A percentile compares a stretch with the other conserved stretches of the same genome.
Conservation (phyloP, 2,888 invertebrate species). For the Spilosoma lubricipeda region DNA sequence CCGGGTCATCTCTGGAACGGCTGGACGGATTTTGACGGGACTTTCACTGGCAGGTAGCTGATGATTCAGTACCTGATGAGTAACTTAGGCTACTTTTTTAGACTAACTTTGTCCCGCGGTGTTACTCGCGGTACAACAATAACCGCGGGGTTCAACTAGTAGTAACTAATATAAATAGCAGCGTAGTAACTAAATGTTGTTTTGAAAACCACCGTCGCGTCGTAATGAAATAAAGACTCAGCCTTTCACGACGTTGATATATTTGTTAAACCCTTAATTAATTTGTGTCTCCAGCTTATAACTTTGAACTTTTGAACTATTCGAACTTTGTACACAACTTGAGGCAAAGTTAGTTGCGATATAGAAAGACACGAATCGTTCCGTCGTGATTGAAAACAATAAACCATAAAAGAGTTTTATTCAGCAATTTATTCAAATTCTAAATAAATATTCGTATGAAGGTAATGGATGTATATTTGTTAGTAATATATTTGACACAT, state of each 20-base stretch:
- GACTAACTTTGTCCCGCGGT: too few species aligned
- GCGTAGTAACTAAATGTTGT: background rate
- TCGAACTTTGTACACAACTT: background rate
- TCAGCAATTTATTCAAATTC: background rate
- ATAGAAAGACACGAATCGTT: background rate
- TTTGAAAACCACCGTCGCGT: background rate
- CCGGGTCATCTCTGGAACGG: too few species aligned
- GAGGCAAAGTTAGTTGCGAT: background rate
- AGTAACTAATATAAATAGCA: background rate
- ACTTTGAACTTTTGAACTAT: background rate
- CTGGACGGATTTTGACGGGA: too few species aligned
- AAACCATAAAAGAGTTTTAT: background rate
- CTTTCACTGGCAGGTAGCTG: too few species aligned
- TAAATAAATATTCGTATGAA: background rate
- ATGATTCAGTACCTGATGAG: too few species aligned
- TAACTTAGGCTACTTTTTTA: too few species aligned
- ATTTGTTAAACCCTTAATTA: background rate
- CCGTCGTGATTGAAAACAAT: background rate
- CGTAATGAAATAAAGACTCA: background rate
- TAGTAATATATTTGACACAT: constrained; percentile 4
- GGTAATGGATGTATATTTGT: background rate
- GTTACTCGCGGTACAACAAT: too few species aligned
- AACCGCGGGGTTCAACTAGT: too few species aligned
- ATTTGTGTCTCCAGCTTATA: background rate
- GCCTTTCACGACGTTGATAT: background rate